These are phyloP conservation scores for Parapristionchus giblindavisi DNA, from an alignment of 2,888 invertebrate species.

Conservation along the genomic window DNA sequence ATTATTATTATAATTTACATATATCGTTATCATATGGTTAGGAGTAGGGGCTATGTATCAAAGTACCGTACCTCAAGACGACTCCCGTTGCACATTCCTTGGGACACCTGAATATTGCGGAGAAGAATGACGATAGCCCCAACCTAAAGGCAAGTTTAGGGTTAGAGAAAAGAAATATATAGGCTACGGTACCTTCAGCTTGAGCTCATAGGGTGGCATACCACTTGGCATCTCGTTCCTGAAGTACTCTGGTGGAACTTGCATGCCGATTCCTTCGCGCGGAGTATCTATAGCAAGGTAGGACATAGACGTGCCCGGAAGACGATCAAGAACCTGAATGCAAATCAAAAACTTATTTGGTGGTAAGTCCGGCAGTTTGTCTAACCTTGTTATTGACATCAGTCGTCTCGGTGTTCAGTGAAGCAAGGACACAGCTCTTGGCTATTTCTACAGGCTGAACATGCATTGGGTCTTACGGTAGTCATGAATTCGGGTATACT, in stretches of 20 bases:
- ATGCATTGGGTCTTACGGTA: too few relatives aligned
- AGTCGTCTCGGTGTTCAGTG: not conserved
- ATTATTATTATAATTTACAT: too few relatives aligned
- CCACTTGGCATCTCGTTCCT: not conserved
- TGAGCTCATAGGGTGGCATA: not conserved
- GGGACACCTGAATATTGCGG: not conserved
- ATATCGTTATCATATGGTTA: too few relatives aligned
- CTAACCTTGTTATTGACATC: not conserved
- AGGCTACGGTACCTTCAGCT: not conserved
- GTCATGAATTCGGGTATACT: not conserved
- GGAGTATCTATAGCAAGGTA: constrained; percentile 9
- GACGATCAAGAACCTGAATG: not conserved
- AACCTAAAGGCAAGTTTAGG: not conserved
- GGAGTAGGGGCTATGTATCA: too few relatives aligned
- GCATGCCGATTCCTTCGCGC: not conserved
- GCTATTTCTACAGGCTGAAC: not conserved
- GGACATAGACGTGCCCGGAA: not conserved
- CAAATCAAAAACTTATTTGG: not conserved
- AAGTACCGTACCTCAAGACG: too few relatives aligned
- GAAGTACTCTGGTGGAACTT: constrained; percentile 8
- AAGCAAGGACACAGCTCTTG: not conserved
- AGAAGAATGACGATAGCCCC: not conserved
- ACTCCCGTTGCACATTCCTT: constrained; percentile 6
- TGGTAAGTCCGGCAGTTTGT: not conserved
- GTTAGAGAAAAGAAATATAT: not conserved